Percentiles rank a stretch among this genome's conserved stretches.
phyloP scores from a whole-genome alignment of 2,888 invertebrate genomes.

The Platycnemis pennipes region DNA sequence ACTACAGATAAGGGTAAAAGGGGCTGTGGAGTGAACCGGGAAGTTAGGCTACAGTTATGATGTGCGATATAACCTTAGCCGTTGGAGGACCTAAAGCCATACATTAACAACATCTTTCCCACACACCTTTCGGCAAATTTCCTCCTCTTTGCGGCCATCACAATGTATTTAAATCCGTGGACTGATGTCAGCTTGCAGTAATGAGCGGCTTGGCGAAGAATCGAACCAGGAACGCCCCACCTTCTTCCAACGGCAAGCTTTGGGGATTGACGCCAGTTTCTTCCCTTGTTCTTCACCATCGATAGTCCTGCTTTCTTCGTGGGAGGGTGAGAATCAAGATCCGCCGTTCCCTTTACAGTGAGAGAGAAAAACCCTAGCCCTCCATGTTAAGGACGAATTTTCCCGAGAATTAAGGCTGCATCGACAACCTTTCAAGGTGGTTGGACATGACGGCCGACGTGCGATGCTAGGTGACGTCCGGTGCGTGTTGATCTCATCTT shows the following conservation, averaged over 20 bases:
- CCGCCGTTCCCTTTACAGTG: background rate
- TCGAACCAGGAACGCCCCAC: background rate
- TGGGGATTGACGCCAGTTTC: background rate
- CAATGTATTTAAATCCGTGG: constrained; percentile 74
- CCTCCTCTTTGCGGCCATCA: constrained; percentile 71
- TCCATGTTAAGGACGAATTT: background rate
- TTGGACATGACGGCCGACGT: background rate
- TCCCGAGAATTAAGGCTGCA: background rate
- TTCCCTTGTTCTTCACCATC: background rate
- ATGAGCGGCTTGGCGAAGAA: constrained; percentile 19
- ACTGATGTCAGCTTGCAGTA: constrained; percentile 74
- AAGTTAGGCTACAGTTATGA: too few species aligned
- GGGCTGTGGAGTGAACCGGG: too few species aligned
- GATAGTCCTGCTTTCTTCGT: background rate
- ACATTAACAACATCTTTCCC: background rate
- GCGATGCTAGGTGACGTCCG: background rate
- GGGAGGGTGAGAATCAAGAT: background rate
- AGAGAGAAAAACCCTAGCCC: background rate
- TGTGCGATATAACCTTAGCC: too few species aligned
- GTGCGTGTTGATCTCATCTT: background rate
- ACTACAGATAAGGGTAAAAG: too few species aligned
- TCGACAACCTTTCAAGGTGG: background rate
- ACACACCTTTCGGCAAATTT: constrained; percentile 72
- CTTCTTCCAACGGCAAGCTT: background rate
- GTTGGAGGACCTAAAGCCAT: too few species aligned